These are phyloP conservation scores for Alca torda DNA, from an alignment of 2,797 vertebrate genomes.

Conservation along the genomic window DNA sequence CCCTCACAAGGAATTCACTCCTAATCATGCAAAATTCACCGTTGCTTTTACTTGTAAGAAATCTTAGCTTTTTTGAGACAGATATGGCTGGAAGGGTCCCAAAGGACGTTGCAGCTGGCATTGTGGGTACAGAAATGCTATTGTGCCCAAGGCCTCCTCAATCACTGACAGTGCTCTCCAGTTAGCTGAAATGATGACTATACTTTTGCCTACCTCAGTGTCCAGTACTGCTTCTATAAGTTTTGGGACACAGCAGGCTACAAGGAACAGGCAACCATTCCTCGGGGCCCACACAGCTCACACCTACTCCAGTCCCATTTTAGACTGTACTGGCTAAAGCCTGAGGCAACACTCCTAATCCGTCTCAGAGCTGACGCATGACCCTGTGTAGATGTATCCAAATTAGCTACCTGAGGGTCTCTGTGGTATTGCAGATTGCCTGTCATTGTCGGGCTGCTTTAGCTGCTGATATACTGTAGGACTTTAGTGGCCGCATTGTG, in stretches of 20 bases:
- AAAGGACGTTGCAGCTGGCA: background rate
- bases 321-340: background rate
- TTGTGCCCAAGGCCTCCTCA: background rate
- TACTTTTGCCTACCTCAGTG: background rate
- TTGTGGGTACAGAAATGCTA: background rate
- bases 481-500: background rate
- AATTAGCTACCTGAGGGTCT: background rate
- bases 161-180: background rate
- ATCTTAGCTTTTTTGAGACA: background rate
- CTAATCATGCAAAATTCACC: background rate
- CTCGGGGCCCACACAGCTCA: background rate
- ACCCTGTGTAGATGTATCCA: background rate
- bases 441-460: background rate
- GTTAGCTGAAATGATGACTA: background rate
- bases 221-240: background rate
- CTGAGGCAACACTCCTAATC: background rate
- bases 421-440: background rate
- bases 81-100: background rate
- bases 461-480: background rate
- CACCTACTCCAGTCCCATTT: background rate
- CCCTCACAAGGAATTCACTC: background rate
- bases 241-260: background rate
- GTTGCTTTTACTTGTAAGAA: background rate
- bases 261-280: background rate
- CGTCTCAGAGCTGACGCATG: background rate